Conservation (phyloP, 2,888 invertebrate species). For the Epistrophe grossulariae region DNA sequence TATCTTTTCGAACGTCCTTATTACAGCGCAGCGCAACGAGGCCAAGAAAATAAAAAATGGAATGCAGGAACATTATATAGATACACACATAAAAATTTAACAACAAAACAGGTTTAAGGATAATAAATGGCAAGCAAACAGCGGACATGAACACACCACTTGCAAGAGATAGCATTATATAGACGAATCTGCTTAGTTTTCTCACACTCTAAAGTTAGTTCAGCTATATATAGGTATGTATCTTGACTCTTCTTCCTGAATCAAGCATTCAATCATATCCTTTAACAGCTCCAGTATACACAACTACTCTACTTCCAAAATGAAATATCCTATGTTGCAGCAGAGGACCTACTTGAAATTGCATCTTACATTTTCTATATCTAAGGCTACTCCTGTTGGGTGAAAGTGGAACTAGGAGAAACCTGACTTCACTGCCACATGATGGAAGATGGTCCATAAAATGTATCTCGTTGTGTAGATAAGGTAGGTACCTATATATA, state of each 20-base stretch:
- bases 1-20: constrained; percentile 25
- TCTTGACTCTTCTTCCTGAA: neutral
- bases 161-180: constrained; percentile 42
- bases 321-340: constrained; percentile 35
- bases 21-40: constrained; percentile 11
- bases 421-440: constrained; percentile 50
- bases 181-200: constrained; percentile 44
- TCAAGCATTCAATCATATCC: constrained; percentile 61
- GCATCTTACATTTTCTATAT: constrained; percentile 49
- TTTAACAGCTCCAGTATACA: constrained; percentile 8
- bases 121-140: constrained; percentile 63
- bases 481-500: constrained; percentile 59
- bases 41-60: constrained; percentile 34
- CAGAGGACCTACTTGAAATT: constrained; percentile 43
- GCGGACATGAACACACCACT: constrained; percentile 53
- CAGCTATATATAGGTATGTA: neutral
- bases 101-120: constrained; percentile 43
- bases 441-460: constrained; percentile 70
- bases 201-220: neutral
- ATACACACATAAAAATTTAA: constrained; percentile 1
- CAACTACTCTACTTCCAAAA: constrained; percentile 27
- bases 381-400: neutral
- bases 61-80: neutral
- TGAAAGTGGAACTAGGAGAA: neutral
- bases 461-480: constrained; percentile 66